Evolutionary conservation across 1,140 invertebrate genomes (phyloP), one percentile per base, ranked within the genome.

Genomic region (Pseudoatta argentina): DNA sequence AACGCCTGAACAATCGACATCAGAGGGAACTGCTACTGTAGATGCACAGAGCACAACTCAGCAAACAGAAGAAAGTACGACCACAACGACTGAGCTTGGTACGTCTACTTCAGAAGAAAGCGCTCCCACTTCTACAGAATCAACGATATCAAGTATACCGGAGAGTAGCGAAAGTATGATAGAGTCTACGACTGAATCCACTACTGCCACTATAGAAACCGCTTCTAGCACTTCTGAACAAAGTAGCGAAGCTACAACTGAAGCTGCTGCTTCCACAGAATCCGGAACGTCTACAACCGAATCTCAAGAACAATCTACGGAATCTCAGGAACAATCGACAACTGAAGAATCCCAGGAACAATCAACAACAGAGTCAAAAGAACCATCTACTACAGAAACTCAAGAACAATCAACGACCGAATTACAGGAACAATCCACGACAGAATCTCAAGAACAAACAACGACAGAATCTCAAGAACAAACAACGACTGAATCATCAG

Each of bases 61-160:
- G 79, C 88, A 88, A 73, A 86, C 86, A 12, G 89, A 90, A 88
- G 91, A 88, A 90, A 78, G 67, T 21, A 79, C 79, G 10, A 63
- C 39, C 12, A 63, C 69, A 59, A 81, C 90, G 10, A 77, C 82
- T 16, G 53, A 87, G 12, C 8, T 59, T 12, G 21, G 16, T 0
- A 30, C 61, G 83, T 72, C 89, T 21, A 83, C 67, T 48, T 59
- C 53, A 24, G 55, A 66, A 34, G 57, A 16, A 66, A 61, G 71
- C 72, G 77, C 93, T 92, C 91, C 88, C 1, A 92, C 94, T 64
- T 91, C 93, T 2, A 83, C 77, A 14, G 89, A 92, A 64, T 66
- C 81, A 12, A 87, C 90, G 77, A 94, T 88, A n/a, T 85, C 90
- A 82, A 86, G 24, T 59, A 51, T 27, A 12, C 77, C 14, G 51